A percentile compares a stretch with the other conserved stretches of the same genome.
Conservation (phyloP, 2,113 vertebrate species). For the Erinaceus europaeus region DNA sequence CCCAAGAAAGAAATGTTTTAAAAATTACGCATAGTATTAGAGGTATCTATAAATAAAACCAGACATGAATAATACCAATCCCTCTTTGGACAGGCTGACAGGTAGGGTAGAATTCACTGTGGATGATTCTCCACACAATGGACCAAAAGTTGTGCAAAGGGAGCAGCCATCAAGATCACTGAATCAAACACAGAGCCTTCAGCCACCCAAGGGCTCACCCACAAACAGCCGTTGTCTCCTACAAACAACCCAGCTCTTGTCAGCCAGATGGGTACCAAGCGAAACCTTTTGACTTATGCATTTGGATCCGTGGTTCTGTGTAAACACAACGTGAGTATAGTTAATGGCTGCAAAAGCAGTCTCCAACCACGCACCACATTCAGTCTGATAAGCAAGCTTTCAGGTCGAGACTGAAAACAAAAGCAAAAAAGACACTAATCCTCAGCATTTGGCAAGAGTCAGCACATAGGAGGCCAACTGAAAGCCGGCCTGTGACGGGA, state of each 20-base stretch:
- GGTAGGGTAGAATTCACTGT: neutral
- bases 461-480: neutral
- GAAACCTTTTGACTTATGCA: neutral
- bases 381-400: slow-evolving; percentile 2
- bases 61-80: too few species aligned
- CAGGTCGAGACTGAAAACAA: neutral
- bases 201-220: neutral
- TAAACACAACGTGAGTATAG: neutral
- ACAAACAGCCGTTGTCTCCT: slow-evolving; percentile 41
- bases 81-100: neutral
- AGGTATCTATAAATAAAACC: too few species aligned
- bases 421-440: neutral
- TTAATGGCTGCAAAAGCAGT: neutral
- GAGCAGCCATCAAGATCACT: neutral
- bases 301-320: neutral
- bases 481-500: too few species aligned
- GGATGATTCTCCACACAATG: neutral
- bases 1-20: too few species aligned
- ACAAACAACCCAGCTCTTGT: neutral
- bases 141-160: neutral
- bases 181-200: neutral
- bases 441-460: neutral
- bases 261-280: neutral
- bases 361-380: neutral
- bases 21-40: too few species aligned